Base-by-base conservation (phyloP, 2,113 vertebrate genomes). In the Ptilorrhoa leucosticta region DNA sequence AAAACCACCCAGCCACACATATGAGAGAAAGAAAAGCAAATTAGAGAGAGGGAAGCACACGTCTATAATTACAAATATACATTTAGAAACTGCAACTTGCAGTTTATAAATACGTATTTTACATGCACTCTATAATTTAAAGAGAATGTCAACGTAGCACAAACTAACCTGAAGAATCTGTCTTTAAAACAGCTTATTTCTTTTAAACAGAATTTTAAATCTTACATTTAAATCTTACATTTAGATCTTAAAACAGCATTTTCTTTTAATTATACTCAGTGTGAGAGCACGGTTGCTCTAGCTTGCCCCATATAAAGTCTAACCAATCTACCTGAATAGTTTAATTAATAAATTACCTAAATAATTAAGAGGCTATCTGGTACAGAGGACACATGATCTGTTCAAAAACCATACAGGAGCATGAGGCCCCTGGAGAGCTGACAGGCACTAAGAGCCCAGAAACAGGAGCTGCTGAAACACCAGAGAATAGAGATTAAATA, bases 271-370 rank as follows among this genome's bases (percentile, higher is more conserved):
- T 56, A 13, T 3, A 45, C 44, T 26, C 75, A 4, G 3, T 9
- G 33, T 37, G 9, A 57, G 33, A 26, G 24, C 5, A 78, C 0
- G 0, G 50, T 23, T 19, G 14, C 2, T 18, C 30, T 15, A 37
- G 39, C 23, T 40, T 31, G 6, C 2, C 44, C 40, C 1, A 3
- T 18, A 14, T 5, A 15, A 37, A 68, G 18, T 11, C 35, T 4
- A 23, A 14, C 9, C 35, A 45, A 45, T 15, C 66, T 15, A 54
- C n/a, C 39, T 40, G 22, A 40, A 42, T 1, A 20, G 22, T 31
- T 84, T 15, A 60, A 66, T 54, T 89, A 83, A 42, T 24, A 44
- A 68, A 40, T 47, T 13, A 33, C 24, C 54, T 61, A 65, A 78
- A 66, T 64, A 39, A 83, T 70, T 70, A 48, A 82, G 56, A 56